A percentile compares a stretch with the other conserved stretches of the same genome.
phyloP scores from a whole-genome alignment of 2,797 vertebrate genomes.

The Erethizon dorsatum region DNA sequence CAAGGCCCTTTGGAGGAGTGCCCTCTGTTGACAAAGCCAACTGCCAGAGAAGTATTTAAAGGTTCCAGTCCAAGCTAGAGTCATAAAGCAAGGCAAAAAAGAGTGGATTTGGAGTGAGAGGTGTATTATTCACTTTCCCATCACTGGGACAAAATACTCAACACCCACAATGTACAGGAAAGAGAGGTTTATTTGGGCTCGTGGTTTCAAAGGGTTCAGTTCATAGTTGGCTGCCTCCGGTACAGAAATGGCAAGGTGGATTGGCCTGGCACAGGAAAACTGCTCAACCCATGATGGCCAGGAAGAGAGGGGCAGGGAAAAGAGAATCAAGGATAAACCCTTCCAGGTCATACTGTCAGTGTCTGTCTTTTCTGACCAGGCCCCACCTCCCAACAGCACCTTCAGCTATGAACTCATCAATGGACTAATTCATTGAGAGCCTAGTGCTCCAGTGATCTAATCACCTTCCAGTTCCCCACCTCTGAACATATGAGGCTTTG shows the following conservation, averaged over 20 bases:
- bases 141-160: not conserved
- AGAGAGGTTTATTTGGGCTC: not conserved
- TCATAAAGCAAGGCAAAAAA: not conserved
- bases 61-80: not conserved
- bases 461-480: no score
- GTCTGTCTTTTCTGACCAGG: not conserved
- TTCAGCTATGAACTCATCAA: no score
- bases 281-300: not conserved
- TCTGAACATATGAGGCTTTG: no score
- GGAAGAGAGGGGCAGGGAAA: not conserved
- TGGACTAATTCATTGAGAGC: no score
- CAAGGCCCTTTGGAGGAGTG: no score
- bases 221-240: not conserved
- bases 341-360: not conserved
- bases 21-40: not conserved
- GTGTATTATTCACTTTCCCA: not conserved
- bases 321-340: not conserved
- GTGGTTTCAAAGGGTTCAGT: no score
- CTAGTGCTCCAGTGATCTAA: no score
- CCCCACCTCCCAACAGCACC: no score
- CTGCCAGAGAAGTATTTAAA: not conserved
- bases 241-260: not conserved
- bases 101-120: not conserved
- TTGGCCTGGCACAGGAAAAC: not conserved
- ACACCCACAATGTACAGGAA: not conserved